Conservation (phyloP, 2,888 invertebrate species). For the Aphodius granarius region DNA sequence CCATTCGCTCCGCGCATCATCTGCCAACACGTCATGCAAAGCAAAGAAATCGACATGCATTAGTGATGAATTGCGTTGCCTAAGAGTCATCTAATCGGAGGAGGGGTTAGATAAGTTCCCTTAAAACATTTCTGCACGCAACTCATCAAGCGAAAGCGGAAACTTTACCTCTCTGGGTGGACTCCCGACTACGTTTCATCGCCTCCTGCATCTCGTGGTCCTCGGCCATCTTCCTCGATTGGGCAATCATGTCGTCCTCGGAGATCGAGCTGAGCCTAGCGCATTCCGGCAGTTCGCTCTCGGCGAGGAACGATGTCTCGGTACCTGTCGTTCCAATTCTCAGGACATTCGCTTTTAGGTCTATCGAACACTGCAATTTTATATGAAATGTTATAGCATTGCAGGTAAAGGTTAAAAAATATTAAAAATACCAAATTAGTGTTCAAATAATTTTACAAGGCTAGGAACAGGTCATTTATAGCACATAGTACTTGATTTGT, state of each 20-base stretch:
- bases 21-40: neutral
- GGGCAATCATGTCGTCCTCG: conserved; percentile 62
- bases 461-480: too few species aligned
- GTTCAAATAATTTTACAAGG: too few species aligned
- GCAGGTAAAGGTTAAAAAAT: neutral
- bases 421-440: too few species aligned
- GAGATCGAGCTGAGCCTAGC: conserved; percentile 74
- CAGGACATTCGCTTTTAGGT: conserved; percentile 84
- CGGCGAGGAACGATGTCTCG: conserved; percentile 84
- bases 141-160: neutral
- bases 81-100: neutral
- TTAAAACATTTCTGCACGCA: neutral
- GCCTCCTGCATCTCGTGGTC: conserved; percentile 72
- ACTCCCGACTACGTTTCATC: conserved; percentile 67
- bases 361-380: conserved; percentile 77
- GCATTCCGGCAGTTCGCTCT: conserved; percentile 73
- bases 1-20: conserved; percentile 1
- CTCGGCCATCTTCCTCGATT: conserved; percentile 62
- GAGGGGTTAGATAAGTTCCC: too few species aligned
- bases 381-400: too few species aligned
- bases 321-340: conserved; percentile 94
- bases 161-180: neutral
- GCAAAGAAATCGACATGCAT: neutral
- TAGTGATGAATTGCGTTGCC: neutral
- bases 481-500: too few species aligned